Evolutionary conservation across 2,888 invertebrate species (phyloP).

Genomic region (Aleiodes testaceus): DNA sequence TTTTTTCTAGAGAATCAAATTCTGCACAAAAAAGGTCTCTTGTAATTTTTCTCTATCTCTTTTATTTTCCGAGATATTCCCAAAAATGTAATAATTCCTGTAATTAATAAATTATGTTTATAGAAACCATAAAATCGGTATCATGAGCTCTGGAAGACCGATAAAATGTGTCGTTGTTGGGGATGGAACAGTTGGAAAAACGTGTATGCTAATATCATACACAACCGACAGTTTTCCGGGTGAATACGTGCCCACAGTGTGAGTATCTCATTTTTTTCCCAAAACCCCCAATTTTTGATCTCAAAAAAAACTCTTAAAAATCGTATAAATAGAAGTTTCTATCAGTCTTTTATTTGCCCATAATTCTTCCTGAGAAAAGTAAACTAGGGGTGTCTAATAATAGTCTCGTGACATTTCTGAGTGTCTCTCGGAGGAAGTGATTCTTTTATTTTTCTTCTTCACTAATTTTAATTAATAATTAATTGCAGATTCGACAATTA

Average conservation of each 20-base stretch:
- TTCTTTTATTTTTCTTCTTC: constrained; percentile 25
- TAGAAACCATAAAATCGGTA: constrained; percentile 38
- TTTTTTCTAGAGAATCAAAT: too few species aligned
- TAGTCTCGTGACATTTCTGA: constrained; percentile 47
- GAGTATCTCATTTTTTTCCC: constrained; percentile 74
- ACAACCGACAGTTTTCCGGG: constrained; percentile 95
- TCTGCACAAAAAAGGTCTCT: too few species aligned
- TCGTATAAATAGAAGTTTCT: constrained; percentile 44
- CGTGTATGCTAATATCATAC: constrained; percentile 94
- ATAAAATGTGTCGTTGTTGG: constrained; percentile 95
- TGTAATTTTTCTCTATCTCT: too few species aligned
- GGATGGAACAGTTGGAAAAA: constrained; percentile 95
- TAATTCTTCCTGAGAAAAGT: constrained; percentile 57
- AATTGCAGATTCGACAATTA: constrained; percentile 94
- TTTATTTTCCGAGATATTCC: too few species aligned
- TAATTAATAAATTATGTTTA: neutral
- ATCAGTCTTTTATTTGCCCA: constrained; percentile 45
- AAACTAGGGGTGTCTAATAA: constrained; percentile 55
- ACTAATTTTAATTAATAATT: neutral
- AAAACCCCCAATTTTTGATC: too few species aligned
- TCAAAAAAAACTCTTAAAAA: neutral
- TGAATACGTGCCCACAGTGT: constrained; percentile 96
- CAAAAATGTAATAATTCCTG: neutral
- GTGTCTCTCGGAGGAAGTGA: constrained; percentile 48
- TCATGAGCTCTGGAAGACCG: constrained; percentile 93